Conservation (phyloP, 2,888 invertebrate genomes). For the Uloborus plumipes region DNA sequence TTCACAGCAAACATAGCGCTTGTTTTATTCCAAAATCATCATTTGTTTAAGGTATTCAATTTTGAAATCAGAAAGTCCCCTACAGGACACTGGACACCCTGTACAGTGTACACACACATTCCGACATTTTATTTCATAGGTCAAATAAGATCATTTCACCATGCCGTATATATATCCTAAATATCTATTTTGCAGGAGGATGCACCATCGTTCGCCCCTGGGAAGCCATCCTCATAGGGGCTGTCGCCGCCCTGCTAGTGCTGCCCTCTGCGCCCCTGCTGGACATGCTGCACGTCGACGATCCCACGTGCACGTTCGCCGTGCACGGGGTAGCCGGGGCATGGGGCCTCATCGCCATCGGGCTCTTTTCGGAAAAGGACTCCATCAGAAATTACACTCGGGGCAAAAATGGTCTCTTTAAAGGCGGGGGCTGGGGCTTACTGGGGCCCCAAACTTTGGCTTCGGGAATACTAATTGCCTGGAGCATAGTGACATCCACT, state of each 20-base stretch:
- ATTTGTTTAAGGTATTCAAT: too few species aligned
- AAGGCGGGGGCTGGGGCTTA: slow-evolving; percentile 86
- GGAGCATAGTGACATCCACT: slow-evolving; percentile 83
- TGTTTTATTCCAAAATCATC: too few species aligned
- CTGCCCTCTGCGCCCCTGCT: slow-evolving; percentile 66
- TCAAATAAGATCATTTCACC: too few species aligned
- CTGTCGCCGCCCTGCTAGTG: slow-evolving; percentile 67
- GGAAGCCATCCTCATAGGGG: slow-evolving; percentile 69
- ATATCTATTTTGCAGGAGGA: slow-evolving; percentile 66
- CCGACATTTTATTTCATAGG: too few species aligned
- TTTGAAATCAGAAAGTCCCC: too few species aligned
- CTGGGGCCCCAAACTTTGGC: slow-evolving; percentile 85
- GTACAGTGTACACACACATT: too few species aligned
- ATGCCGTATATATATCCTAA: too few species aligned
- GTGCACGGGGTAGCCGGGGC: slow-evolving; percentile 68
- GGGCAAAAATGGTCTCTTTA: slow-evolving; percentile 62
- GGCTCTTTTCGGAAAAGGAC: slow-evolving; percentile 89
- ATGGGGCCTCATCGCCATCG: slow-evolving; percentile 87
- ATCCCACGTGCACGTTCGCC: slow-evolving; percentile 70
- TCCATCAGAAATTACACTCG: slow-evolving; percentile 84
- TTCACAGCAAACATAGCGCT: too few species aligned
- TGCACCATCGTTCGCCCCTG: slow-evolving; percentile 69
- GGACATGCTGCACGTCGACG: slow-evolving; percentile 68
- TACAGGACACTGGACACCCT: too few species aligned
- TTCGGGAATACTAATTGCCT: slow-evolving; percentile 79